A percentile compares a stretch with the other conserved stretches of the same genome.
Conservation (phyloP, 1,140 invertebrate species). For the Chironomus striatipennis region DNA sequence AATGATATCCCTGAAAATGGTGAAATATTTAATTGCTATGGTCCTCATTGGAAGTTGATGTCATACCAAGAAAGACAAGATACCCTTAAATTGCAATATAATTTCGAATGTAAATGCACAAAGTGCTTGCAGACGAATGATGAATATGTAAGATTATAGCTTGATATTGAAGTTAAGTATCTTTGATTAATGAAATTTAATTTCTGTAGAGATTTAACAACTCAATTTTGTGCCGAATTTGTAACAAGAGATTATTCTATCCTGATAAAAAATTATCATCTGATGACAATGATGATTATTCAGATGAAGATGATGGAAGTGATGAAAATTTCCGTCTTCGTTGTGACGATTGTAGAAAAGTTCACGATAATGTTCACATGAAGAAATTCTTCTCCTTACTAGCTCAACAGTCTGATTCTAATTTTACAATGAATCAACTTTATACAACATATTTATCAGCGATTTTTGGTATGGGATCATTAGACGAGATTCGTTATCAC, state of each 20-base stretch:
- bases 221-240: not conserved
- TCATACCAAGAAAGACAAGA: slow-evolving; percentile 31
- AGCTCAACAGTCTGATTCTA: not conserved
- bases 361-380: not conserved
- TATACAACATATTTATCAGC: not conserved
- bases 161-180: not conserved
- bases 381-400: not conserved
- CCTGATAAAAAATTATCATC: not conserved
- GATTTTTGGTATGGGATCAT: not conserved
- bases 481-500: slow-evolving; percentile 13
- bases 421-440: not conserved
- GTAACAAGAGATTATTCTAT: slow-evolving; percentile 1
- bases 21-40: slow-evolving; percentile 39
- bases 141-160: not conserved
- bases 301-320: not conserved
- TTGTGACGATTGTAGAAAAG: not conserved
- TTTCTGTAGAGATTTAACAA: not conserved
- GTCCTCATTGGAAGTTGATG: slow-evolving; percentile 32
- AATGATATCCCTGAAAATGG: slow-evolving; percentile 33
- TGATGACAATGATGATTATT: not conserved
- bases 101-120: slow-evolving; percentile 36
- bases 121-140: slow-evolving; percentile 17
- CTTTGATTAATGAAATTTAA: not conserved
- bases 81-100: slow-evolving; percentile 31
- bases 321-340: not conserved